Percentiles rank a stretch among this genome's conserved stretches.
Evolutionary conservation across 2,888 invertebrate species (phyloP).

Genomic region (Latrodectus hesperus): DNA sequence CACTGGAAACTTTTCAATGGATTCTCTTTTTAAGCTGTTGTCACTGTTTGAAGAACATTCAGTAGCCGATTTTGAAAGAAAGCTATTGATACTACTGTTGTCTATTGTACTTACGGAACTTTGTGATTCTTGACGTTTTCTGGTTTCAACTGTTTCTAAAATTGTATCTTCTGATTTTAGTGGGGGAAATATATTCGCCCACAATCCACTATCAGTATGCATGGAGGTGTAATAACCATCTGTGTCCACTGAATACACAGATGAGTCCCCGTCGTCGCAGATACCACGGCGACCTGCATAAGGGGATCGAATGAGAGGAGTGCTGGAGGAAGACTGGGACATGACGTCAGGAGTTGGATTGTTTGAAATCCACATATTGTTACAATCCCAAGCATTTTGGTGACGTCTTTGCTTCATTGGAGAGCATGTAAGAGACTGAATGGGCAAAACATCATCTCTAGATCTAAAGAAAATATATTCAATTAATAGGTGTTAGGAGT

Average conservation of each 20-base stretch:
- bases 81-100: constrained; percentile 70
- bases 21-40: constrained; percentile 30
- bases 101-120: constrained; percentile 70
- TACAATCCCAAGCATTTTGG: constrained; percentile 27
- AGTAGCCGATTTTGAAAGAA: constrained; percentile 70
- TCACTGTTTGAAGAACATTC: constrained; percentile 68
- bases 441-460: constrained; percentile 40
- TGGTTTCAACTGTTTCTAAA: constrained; percentile 29
- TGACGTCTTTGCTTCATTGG: constrained; percentile 34
- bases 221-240: constrained; percentile 99
- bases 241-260: constrained; percentile 95
- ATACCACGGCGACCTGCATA: constrained; percentile 47
- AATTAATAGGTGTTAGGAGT: too few relatives aligned
- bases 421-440: constrained; percentile 37
- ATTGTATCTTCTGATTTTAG: constrained; percentile 73
- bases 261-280: constrained; percentile 84
- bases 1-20: background rate
- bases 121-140: constrained; percentile 66
- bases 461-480: constrained; percentile 40
- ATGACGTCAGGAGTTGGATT: constrained; percentile 59
- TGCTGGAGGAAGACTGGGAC: constrained; percentile 33
- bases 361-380: constrained; percentile 23
- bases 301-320: constrained; percentile 64
- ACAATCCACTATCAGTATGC: constrained; percentile 93
- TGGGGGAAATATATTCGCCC: constrained; percentile 51